These are phyloP conservation scores for Charaxes varanes DNA, from an alignment of 1,140 invertebrate species.

Conservation along the genomic window DNA sequence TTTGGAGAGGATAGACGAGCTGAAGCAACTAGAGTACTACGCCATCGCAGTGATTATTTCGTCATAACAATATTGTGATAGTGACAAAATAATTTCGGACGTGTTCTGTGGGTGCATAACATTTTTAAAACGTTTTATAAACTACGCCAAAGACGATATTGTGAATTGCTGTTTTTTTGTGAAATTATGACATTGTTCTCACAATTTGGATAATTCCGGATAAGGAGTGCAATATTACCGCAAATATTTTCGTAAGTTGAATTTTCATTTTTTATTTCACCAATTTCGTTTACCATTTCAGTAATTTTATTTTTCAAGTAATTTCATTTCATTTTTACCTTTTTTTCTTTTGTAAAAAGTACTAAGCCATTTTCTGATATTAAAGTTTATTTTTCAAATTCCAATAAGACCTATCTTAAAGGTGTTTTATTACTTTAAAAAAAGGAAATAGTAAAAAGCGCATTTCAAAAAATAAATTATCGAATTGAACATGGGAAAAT, in stretches of 20 bases:
- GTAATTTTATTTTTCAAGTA: slow-evolving; percentile 5
- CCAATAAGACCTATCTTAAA: no score
- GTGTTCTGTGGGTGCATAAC: slow-evolving; percentile 63
- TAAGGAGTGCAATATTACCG: slow-evolving; percentile 61
- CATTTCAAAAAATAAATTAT: no score
- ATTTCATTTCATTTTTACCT: no score
- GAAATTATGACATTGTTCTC: slow-evolving; percentile 64
- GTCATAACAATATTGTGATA: slow-evolving; percentile 71
- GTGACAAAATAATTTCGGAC: slow-evolving; percentile 58
- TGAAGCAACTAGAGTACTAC: slow-evolving; percentile 47
- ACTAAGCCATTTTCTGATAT: no score
- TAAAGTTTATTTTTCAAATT: no score
- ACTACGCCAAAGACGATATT: slow-evolving; percentile 39
- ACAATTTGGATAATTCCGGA: slow-evolving; percentile 69
- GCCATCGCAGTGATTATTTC: slow-evolving; percentile 62
- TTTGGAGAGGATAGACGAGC: slow-evolving; percentile 46
- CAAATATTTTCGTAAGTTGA: slow-evolving; percentile 74
- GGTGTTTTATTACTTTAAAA: no score
- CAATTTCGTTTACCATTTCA: no score
- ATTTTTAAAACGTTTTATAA: slow-evolving; percentile 49
- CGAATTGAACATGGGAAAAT: no score
- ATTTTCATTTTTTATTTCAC: slow-evolving; percentile 23
- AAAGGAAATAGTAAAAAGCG: no score
- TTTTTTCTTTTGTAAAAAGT: no score
- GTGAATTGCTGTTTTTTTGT: slow-evolving; percentile 57